A percentile compares a stretch with the other conserved stretches of the same genome.
phyloP scores from a whole-genome alignment of 2,888 invertebrate genomes.

The Tuberolachnus salignus region DNA sequence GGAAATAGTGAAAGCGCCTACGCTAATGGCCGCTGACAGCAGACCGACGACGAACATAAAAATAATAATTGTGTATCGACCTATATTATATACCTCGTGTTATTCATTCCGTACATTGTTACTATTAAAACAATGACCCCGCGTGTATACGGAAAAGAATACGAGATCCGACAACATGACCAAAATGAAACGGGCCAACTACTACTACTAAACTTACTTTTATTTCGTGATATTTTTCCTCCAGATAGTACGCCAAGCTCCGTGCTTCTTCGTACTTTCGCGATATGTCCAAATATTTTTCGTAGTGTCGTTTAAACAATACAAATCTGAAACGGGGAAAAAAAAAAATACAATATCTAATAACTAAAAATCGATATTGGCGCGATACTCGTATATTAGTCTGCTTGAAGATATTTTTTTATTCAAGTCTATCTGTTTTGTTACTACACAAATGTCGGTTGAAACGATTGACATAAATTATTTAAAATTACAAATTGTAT shows the following conservation, averaged over 20 bases:
- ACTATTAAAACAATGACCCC: background rate
- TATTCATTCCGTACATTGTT: background rate
- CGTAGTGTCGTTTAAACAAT: constrained; percentile 70
- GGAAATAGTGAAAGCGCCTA: constrained; percentile 33
- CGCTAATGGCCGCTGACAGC: no score
- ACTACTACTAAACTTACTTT: constrained; percentile 66
- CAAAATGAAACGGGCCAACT: background rate
- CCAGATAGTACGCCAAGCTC: constrained; percentile 69
- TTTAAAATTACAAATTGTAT: no score
- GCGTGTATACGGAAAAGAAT: background rate
- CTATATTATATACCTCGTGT: background rate
- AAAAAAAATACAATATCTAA: background rate
- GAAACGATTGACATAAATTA: no score
- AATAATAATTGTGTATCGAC: constrained; percentile 16
- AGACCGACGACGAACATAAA: background rate
- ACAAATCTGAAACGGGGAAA: constrained; percentile 66
- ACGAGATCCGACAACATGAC: background rate
- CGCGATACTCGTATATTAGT: no score
- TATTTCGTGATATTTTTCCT: constrained; percentile 71
- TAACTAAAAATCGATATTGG: no score
- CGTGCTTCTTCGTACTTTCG: constrained; percentile 70
- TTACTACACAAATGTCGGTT: no score
- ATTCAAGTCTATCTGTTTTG: no score
- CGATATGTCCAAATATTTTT: constrained; percentile 69
- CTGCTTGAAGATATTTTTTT: no score